Conservation (phyloP, 2,113 vertebrate genomes). For the Orycteropus afer region DNA sequence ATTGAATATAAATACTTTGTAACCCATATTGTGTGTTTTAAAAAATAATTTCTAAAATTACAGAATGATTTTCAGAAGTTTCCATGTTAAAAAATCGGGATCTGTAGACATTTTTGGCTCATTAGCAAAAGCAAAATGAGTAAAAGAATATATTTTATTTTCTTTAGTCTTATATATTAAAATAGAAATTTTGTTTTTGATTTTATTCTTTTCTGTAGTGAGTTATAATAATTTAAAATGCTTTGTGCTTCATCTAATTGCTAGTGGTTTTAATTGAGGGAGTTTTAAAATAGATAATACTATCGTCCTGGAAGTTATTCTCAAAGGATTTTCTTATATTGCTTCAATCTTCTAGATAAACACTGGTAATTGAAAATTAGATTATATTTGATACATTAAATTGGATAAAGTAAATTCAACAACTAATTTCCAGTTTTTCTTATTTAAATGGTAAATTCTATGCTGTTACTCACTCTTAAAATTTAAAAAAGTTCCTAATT, state of each 20-base stretch:
- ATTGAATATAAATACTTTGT: not conserved
- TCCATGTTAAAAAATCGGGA: not conserved
- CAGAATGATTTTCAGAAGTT: not conserved
- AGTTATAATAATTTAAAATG: slow-evolving; percentile 1
- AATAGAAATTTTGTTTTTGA: not conserved
- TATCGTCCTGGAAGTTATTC: slow-evolving; percentile 32
- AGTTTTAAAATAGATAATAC: not conserved
- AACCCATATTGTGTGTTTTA: not conserved
- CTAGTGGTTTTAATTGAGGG: not conserved
- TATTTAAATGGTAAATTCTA: not conserved
- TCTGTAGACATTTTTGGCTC: not conserved
- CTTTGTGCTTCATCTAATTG: slow-evolving; percentile 1
- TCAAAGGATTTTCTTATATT: not conserved
- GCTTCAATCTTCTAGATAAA: not conserved
- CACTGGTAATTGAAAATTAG: slow-evolving; percentile 16
- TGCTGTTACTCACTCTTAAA: not conserved
- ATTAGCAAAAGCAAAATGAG: not conserved
- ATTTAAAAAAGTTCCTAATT: not conserved
- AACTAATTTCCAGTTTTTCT: slow-evolving; percentile 8
- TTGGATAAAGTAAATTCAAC: not conserved
- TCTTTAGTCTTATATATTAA: not conserved
- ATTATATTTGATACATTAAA: not conserved
- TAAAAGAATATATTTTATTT: not conserved
- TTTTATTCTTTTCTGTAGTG: not conserved
- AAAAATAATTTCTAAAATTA: not conserved